These are phyloP conservation scores for Melanotaenia pygmaea DNA, from an alignment of 2,797 vertebrate genomes.

Conservation along the genomic window DNA sequence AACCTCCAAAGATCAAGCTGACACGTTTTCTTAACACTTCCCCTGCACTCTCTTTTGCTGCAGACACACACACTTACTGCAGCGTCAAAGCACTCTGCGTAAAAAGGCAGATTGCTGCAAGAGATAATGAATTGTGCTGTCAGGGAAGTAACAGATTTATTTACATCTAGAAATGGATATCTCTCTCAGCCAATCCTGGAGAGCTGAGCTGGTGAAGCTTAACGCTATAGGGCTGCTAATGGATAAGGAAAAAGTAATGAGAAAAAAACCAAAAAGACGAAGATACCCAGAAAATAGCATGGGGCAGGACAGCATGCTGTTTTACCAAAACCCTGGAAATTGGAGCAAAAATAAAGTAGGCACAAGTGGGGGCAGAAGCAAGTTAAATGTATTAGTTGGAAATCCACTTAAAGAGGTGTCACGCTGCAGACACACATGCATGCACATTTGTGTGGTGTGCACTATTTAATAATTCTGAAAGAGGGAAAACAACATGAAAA, in stretches of 20 bases:
- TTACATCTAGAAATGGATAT: slow-evolving; percentile 73
- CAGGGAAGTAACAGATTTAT: slow-evolving; percentile 78
- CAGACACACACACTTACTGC: slow-evolving; percentile 30
- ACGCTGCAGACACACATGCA: slow-evolving; percentile 12
- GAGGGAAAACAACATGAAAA: background rate
- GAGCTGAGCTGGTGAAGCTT: slow-evolving; percentile 53
- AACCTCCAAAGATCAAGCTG: slow-evolving; percentile 60
- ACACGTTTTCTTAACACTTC: slow-evolving; percentile 53
- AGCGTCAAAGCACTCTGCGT: slow-evolving; percentile 60
- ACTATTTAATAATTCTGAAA: slow-evolving; percentile 20
- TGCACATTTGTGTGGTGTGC: slow-evolving; percentile 23
- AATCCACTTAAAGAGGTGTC: slow-evolving; percentile 61
- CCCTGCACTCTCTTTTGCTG: slow-evolving; percentile 1
- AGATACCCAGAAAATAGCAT: slow-evolving; percentile 43
- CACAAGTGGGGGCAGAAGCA: slow-evolving; percentile 36
- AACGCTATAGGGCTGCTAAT: slow-evolving; percentile 47
- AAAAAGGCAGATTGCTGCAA: slow-evolving; percentile 67
- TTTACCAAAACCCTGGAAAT: slow-evolving; percentile 34
- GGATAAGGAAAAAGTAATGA: slow-evolving; percentile 42
- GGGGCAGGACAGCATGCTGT: slow-evolving; percentile 5
- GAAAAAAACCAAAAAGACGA: background rate
- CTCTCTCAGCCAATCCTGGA: slow-evolving; percentile 57
- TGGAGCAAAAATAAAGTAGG: slow-evolving; percentile 50
- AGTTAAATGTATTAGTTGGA: slow-evolving; percentile 57
- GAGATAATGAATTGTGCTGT: slow-evolving; percentile 79